phyloP scores from a whole-genome alignment of 2,113 vertebrate genomes.

The Fregata magnificens region DNA sequence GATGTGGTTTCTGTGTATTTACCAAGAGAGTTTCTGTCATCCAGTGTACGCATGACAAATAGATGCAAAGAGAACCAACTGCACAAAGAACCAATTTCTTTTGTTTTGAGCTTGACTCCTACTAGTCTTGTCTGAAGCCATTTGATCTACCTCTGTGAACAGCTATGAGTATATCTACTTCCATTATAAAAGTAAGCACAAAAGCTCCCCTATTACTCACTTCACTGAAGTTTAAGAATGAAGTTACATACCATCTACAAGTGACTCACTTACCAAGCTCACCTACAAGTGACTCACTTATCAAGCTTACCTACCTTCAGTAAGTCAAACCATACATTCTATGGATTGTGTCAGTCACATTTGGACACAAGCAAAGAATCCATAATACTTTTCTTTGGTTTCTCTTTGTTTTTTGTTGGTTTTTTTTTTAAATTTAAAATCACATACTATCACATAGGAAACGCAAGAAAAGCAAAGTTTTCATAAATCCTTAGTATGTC shows the following conservation, averaged over 20 bases:
- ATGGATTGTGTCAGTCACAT: neutral
- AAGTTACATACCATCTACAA: neutral
- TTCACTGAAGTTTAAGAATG: neutral
- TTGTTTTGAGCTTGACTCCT: neutral
- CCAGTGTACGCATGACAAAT: neutral
- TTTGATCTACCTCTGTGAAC: neutral
- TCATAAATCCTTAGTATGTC: neutral
- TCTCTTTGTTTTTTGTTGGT: neutral
- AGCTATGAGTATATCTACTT: neutral
- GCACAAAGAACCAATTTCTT: neutral
- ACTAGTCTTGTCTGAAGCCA: neutral
- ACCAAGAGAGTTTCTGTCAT: neutral
- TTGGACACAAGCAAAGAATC: neutral
- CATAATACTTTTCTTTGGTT: neutral
- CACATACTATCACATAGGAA: neutral
- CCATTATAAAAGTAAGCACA: neutral
- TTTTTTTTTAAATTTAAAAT: neutral
- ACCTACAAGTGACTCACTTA: neutral
- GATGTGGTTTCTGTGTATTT: neutral
- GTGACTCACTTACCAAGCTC: neutral
- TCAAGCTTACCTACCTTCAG: neutral
- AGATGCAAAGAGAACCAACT: neutral
- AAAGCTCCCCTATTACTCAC: neutral
- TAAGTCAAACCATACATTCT: neutral
- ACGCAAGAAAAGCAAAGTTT: neutral